Conservation (phyloP, 2,888 invertebrate species). For the Agonopterix subpropinquella region DNA sequence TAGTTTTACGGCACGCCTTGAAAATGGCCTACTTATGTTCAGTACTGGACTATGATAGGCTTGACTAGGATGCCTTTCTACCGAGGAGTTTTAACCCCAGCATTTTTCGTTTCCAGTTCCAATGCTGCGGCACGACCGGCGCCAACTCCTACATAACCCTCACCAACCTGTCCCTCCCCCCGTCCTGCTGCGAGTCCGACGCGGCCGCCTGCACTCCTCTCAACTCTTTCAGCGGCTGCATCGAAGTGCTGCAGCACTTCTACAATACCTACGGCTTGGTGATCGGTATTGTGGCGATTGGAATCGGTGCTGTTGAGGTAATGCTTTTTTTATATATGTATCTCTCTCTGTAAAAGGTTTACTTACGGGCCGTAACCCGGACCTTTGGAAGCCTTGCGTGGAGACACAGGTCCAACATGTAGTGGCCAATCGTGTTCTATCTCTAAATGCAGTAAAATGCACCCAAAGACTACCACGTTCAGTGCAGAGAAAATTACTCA, state of each 20-base stretch:
- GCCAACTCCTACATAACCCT: slow-evolving; percentile 45
- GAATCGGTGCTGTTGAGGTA: slow-evolving; percentile 81
- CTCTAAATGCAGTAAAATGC: too few relatives aligned
- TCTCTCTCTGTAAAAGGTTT: not conserved
- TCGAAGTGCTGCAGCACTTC: slow-evolving; percentile 40
- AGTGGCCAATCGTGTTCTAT: too few relatives aligned
- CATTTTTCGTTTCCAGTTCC: slow-evolving; percentile 48
- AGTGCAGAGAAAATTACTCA: too few relatives aligned
- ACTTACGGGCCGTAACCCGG: too few relatives aligned
- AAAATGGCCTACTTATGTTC: too few relatives aligned
- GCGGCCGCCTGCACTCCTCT: slow-evolving; percentile 28
- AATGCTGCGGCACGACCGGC: slow-evolving; percentile 72
- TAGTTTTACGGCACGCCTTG: too few relatives aligned
- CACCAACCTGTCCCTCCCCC: slow-evolving; percentile 32
- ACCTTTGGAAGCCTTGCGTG: too few relatives aligned
- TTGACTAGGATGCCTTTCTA: too few relatives aligned
- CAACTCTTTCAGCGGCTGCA: slow-evolving; percentile 68
- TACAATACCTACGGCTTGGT: slow-evolving; percentile 63
- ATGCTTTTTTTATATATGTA: not conserved
- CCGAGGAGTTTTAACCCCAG: too few relatives aligned
- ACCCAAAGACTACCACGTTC: too few relatives aligned
- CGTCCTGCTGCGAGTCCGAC: slow-evolving; percentile 53
- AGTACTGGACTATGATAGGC: too few relatives aligned
- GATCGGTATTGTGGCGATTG: slow-evolving; percentile 78
- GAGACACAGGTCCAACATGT: too few relatives aligned